Evolutionary conservation across 2,113 vertebrate species (phyloP).

Genomic region (Galbula dea): DNA sequence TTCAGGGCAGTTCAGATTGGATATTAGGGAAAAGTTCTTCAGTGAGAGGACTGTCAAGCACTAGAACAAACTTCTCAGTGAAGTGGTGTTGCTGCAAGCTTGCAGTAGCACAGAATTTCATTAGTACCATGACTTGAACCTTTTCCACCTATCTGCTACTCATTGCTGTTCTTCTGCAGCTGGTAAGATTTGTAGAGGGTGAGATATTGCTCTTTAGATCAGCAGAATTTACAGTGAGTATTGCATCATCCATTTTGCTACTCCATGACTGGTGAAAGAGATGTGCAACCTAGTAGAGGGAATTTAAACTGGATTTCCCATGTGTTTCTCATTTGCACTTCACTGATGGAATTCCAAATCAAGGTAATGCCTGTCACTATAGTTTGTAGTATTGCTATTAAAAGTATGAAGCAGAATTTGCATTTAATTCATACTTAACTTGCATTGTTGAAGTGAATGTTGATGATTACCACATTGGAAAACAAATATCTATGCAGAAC

Average conservation of each 20-base stretch:
- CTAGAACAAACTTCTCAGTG: not conserved
- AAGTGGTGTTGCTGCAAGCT: no score
- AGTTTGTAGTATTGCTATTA: not conserved
- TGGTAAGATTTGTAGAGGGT: not conserved
- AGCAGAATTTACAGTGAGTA: conserved; percentile 7
- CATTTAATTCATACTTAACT: not conserved
- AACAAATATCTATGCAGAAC: not conserved
- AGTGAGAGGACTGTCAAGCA: not conserved
- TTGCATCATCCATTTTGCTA: not conserved
- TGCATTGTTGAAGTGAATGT: not conserved
- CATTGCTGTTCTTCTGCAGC: not conserved
- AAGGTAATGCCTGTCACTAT: not conserved
- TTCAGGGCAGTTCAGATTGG: no score
- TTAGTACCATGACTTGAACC: not conserved
- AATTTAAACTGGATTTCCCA: conserved; percentile 11
- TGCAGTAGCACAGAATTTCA: not conserved
- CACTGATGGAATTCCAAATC: conserved; percentile 10
- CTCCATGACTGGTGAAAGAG: not conserved
- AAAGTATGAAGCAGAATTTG: not conserved
- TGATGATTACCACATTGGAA: not conserved
- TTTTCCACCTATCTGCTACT: not conserved
- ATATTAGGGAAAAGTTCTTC: not conserved
- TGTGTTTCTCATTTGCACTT: conserved; percentile 20
- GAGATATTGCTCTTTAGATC: not conserved
- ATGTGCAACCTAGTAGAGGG: not conserved